Evolutionary conservation across 2,113 vertebrate species (phyloP).

Genomic region (Lutjanus erythropterus): DNA sequence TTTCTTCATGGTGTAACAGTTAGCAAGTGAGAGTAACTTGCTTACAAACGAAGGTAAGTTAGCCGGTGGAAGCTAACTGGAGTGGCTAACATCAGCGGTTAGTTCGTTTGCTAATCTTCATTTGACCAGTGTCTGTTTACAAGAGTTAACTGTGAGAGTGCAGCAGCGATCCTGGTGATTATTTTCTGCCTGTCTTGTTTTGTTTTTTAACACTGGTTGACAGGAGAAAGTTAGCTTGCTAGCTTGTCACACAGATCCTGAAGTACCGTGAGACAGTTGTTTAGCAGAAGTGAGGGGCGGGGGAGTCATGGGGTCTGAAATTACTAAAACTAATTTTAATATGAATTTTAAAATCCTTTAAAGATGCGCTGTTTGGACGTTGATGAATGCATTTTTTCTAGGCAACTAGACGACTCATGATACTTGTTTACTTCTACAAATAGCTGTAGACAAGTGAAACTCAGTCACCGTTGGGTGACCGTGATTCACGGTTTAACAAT

Average conservation of each 20-base stretch:
- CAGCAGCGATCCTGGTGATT: rapidly evolving
- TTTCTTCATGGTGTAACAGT: background rate
- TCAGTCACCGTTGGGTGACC: background rate
- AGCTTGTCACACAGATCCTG: background rate
- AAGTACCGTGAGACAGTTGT: background rate
- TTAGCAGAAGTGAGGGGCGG: background rate
- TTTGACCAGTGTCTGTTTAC: background rate
- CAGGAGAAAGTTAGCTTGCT: conserved; percentile 15
- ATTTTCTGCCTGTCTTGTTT: background rate
- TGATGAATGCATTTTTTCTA: background rate
- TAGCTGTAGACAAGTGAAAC: background rate
- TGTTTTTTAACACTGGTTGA: background rate
- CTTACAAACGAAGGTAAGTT: conserved; percentile 26
- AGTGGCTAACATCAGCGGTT: conserved; percentile 10
- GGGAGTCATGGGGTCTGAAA: background rate
- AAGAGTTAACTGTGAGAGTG: too few species aligned
- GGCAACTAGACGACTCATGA: background rate
- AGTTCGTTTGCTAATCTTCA: too few species aligned
- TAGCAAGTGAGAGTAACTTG: conserved; percentile 36
- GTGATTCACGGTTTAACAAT: background rate
- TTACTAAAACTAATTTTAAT: background rate
- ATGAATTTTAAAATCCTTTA: rapidly evolving
- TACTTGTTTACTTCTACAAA: background rate
- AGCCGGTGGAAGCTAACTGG: background rate
- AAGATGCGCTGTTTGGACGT: too few species aligned